phyloP scores from a whole-genome alignment of 2,113 vertebrate genomes.

The Silurus asotus region DNA sequence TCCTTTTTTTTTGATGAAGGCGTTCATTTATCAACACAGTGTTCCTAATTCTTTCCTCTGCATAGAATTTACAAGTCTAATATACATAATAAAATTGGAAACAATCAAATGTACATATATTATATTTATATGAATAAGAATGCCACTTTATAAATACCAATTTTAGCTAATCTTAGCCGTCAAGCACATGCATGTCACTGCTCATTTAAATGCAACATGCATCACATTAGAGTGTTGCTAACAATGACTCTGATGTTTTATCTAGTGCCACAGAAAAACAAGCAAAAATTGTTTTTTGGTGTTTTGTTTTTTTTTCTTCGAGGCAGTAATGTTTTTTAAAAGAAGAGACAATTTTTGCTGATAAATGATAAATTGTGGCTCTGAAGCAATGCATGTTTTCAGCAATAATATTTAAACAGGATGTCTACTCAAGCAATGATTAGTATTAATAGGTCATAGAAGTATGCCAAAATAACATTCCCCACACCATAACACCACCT shows the following conservation, averaged over 20 bases:
- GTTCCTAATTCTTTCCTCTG: background rate
- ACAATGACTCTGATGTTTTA: background rate
- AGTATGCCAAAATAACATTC: too few relatives aligned
- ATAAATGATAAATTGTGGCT: too few relatives aligned
- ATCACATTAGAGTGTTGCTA: background rate
- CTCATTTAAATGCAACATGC: background rate
- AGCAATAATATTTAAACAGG: too few relatives aligned
- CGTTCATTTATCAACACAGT: background rate
- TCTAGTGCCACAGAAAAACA: background rate
- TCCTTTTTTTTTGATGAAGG: background rate
- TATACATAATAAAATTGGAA: background rate
- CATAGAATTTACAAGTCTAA: background rate
- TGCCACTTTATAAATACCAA: background rate
- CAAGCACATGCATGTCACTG: background rate
- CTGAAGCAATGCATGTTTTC: too few relatives aligned
- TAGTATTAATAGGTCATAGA: too few relatives aligned
- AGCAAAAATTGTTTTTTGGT: background rate
- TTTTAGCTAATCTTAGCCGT: background rate
- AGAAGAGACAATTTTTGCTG: too few relatives aligned
- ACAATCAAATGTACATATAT: background rate
- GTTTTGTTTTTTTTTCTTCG: background rate
- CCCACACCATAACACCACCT: too few relatives aligned
- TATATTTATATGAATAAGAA: background rate
- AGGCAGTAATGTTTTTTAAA: background rate
- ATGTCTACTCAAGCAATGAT: too few relatives aligned